Evolutionary conservation across 1,140 invertebrate species (phyloP), one percentile per base, ranked within the genome.

Genomic region (Mycetomoellerius zeteki): DNA sequence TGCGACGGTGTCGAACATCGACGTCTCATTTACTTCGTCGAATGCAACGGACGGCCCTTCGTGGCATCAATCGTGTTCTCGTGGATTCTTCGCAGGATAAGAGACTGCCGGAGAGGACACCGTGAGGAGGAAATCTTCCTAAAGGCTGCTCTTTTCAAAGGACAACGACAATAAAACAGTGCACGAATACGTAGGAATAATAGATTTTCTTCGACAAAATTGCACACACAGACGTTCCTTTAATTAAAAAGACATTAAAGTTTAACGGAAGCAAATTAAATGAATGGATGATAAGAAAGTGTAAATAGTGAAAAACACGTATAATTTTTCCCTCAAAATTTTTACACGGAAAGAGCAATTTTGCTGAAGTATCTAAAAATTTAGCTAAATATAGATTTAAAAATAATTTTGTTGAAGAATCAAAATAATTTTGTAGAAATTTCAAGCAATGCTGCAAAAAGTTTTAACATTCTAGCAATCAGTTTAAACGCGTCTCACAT

Each of bases 21-120:
- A 50, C 81, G 86, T 91, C 82, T 91, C 90, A 90, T 90, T 91
- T 90, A 88, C 84, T 64, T 88, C 71, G 86, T 84, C 76, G 88
- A 73, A 82, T 27, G 71, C 76, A 75, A 87, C 47, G 37, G 58
- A n/a, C 47, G 30, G 16, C 24, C 16, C 27, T 69, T 54, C 76
- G 43, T 65, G 10, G 19, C 58, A 37, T 21, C 56, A 37, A 47
- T 77, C 54, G 73, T 21, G 52, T 65, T 43, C 43, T 80, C 47
- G 50, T 73, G 73, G 73, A 84, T 89, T 58, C 58, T 14, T 43
- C 67, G 54, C 43, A 65, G 30, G 47, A 80, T 30, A 69, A 50
- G 47, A 30, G 21, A 33, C 27, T 54, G 27, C 12, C 21, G 14
- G 27, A 24, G 12, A 16, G 0, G 0, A 54, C 12, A 2, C 33